phyloP scores from a whole-genome alignment of 2,113 vertebrate species.

The Brevimyrus niger region DNA sequence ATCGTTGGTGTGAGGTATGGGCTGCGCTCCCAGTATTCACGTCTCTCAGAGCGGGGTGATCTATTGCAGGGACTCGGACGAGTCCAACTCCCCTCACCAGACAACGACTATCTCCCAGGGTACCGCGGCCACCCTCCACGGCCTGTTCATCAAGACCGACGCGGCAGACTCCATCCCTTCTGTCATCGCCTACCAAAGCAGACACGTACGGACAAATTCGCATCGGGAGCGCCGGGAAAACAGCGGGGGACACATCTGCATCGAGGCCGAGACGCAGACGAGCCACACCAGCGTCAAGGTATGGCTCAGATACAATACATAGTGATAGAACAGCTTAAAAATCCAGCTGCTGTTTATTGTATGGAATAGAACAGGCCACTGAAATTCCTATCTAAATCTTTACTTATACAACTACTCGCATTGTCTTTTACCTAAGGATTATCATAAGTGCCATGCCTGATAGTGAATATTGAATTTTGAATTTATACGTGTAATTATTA shows the following conservation, averaged over 20 bases:
- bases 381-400: neutral
- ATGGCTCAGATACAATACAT: neutral
- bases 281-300: slow-evolving; percentile 76
- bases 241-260: slow-evolving; percentile 58
- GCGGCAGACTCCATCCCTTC: slow-evolving; percentile 78
- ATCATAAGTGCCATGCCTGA: neutral
- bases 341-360: neutral
- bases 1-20: slow-evolving; percentile 68
- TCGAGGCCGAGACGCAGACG: slow-evolving; percentile 87
- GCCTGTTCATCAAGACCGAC: slow-evolving; percentile 84
- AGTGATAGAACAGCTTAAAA: neutral
- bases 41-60: slow-evolving; percentile 97
- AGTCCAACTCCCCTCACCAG: slow-evolving; percentile 84
- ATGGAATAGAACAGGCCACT: neutral
- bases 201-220: slow-evolving; percentile 59
- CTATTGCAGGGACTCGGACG: slow-evolving; percentile 94
- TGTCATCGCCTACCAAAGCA: slow-evolving; percentile 71
- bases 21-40: slow-evolving; percentile 95
- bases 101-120: slow-evolving; percentile 81
- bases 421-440: neutral
- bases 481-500: neutral
- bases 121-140: slow-evolving; percentile 70
- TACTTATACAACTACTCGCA: neutral
- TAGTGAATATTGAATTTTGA: neutral
- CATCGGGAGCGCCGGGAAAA: slow-evolving; percentile 60